Conservation (phyloP, 2,113 vertebrate genomes). For the Girardinichthys multiradiatus region DNA sequence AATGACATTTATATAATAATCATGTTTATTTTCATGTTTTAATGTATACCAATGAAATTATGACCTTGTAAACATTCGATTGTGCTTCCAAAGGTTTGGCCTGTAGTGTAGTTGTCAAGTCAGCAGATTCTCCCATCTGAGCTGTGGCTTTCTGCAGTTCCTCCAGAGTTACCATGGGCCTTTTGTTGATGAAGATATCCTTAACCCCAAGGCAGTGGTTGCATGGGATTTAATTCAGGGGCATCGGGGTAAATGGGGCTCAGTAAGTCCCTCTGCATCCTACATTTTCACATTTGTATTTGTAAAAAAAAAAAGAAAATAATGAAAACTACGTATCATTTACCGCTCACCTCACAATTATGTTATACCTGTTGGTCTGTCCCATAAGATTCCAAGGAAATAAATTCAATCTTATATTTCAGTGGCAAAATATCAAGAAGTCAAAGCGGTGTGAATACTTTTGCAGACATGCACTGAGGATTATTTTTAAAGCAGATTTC, state of each 20-base stretch:
- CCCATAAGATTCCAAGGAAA: background rate
- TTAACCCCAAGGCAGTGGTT: background rate
- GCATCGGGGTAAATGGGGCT: background rate
- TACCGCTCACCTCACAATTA: background rate
- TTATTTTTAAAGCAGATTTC: conserved; percentile 30
- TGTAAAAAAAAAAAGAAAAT: too few relatives aligned
- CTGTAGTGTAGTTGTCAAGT: too few relatives aligned
- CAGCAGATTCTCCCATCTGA: too few relatives aligned
- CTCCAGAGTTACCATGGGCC: background rate
- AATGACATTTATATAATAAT: too few relatives aligned
- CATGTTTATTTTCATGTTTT: too few relatives aligned
- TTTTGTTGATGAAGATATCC: background rate
- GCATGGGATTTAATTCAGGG: background rate
- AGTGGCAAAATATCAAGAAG: background rate
- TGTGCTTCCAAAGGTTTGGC: too few relatives aligned
- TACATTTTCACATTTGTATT: too few relatives aligned
- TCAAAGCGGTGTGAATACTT: background rate
- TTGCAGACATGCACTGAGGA: too few relatives aligned
- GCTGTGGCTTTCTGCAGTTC: background rate
- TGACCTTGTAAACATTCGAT: too few relatives aligned
- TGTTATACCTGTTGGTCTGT: background rate
- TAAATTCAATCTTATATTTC: background rate
- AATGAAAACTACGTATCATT: too few relatives aligned
- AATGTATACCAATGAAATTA: too few relatives aligned
- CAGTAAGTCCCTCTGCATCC: background rate